Evolutionary conservation across 2,888 invertebrate species (phyloP), one percentile per base, ranked within the genome.

Genomic region (Heliothis peltigera): DNA sequence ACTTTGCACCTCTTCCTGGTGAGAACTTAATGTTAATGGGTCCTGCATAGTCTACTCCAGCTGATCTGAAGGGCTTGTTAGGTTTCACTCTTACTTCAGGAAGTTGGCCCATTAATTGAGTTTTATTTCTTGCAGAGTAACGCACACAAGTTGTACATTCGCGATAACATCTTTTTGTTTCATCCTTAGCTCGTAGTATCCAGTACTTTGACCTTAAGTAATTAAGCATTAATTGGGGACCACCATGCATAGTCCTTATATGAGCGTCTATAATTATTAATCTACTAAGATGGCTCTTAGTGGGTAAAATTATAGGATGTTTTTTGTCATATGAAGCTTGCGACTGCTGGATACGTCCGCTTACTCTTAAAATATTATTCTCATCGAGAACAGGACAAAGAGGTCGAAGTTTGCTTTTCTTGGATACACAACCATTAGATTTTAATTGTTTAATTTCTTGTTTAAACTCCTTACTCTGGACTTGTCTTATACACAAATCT

Each of bases 211-310:
- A 43, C 28, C 52, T 59, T 19, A 58, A 21, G 5, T 59, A 64
- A 42, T 53, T 52, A 1, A 47, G 12, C 47, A 59, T 64, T 1
- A 48, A 15, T 47, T 44, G 63, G 19, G 64, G 64, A 17, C 63
- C 63, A 7, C 64, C 64, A 10, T 64, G 54, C 17, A 64, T 15
- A 3, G 63, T 64, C 2, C 4, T 48, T 0, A n/a, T 5, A 4
- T 62, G 64, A 1, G 61, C 62, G 53, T 60, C 64, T 1, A 4
- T 21, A 49, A 49, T 28, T 55, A 64, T 54, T 22, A 61, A 28
- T 28, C 7, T 44, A 4, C 42, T 61, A 64, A 64, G 64, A 62
- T 64, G 62, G 4, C 42, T 61, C 61, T 49, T 64, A 61, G 64
- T 35, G 4, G 53, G 64, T 48, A 64, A 61, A 43, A 64, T 53